phyloP scores from a whole-genome alignment of 2,113 vertebrate genomes.

The Trichechus manatus region DNA sequence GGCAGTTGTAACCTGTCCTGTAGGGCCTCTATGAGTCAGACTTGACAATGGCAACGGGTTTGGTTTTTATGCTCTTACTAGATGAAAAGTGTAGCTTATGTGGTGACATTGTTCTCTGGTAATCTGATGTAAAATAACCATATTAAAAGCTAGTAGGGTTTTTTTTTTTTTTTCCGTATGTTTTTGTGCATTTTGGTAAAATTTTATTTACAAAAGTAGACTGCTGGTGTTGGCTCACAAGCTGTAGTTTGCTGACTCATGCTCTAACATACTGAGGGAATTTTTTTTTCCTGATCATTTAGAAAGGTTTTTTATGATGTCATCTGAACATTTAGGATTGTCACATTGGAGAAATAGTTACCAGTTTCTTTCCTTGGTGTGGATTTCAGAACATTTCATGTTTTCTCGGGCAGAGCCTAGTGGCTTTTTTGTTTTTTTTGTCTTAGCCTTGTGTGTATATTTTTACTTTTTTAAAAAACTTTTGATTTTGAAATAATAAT shows the following conservation, averaged over 20 bases:
- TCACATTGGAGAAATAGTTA: slow-evolving; percentile 54
- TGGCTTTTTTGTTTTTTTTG: not conserved
- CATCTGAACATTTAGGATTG: slow-evolving; percentile 34
- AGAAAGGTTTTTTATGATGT: slow-evolving; percentile 60
- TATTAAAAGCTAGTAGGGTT: slow-evolving; percentile 31
- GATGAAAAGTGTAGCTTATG: slow-evolving; percentile 46
- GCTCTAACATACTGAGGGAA: not conserved
- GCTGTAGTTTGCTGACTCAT: not conserved
- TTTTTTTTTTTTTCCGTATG: not conserved
- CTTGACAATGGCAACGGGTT: not conserved
- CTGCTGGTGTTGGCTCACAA: slow-evolving; percentile 24
- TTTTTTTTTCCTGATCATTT: slow-evolving; percentile 45
- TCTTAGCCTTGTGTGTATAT: not conserved
- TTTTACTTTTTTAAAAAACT: not conserved
- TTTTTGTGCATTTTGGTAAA: slow-evolving; percentile 44
- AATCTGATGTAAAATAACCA: not conserved
- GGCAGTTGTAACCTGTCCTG: too few species aligned
- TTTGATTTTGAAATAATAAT: slow-evolving; percentile 57
- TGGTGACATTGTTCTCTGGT: not conserved
- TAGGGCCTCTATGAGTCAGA: not conserved
- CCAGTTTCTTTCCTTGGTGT: slow-evolving; percentile 62
- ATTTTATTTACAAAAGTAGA: slow-evolving; percentile 43
- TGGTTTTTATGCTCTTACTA: not conserved
- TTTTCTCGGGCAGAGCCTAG: slow-evolving; percentile 61
- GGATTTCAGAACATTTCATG: slow-evolving; percentile 39